Conservation (phyloP, 1,140 invertebrate species). For the Chionoecetes opilio region DNA sequence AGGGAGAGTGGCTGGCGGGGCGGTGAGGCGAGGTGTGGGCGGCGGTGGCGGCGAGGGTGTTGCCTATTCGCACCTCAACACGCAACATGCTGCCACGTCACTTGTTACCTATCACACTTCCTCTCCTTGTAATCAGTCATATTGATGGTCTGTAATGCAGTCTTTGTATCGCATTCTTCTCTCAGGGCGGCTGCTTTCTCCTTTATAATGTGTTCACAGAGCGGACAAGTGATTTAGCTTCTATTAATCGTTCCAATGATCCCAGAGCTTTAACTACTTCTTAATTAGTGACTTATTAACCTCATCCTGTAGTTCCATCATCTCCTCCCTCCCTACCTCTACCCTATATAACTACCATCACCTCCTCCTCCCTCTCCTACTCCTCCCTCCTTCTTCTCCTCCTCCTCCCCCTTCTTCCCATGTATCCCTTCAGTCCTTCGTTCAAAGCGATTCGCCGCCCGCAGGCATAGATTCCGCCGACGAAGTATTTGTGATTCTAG, state of each 20-base stretch:
- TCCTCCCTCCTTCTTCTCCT: too few relatives aligned
- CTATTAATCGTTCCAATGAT: too few relatives aligned
- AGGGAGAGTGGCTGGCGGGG: neutral
- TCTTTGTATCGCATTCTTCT: too few relatives aligned
- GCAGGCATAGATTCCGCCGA: neutral
- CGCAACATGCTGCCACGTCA: too few relatives aligned
- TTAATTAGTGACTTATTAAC: neutral
- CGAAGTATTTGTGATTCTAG: constrained; percentile 20
- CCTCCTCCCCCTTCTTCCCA: neutral
- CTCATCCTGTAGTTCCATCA: neutral
- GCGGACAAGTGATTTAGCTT: too few relatives aligned
- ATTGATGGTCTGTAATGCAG: too few relatives aligned
- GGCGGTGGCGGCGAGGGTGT: neutral
- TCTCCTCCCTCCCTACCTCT: too few relatives aligned
- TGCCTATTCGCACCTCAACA: too few relatives aligned
- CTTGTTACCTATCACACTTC: too few relatives aligned
- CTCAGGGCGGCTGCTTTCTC: too few relatives aligned
- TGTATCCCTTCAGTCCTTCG: neutral
- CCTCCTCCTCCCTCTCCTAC: neutral
- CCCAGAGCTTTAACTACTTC: neutral
- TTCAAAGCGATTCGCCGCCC: neutral
- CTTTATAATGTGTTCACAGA: too few relatives aligned
- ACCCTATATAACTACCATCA: neutral
- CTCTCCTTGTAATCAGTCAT: too few relatives aligned
- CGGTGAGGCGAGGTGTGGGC: neutral